phyloP scores from a whole-genome alignment of 2,797 vertebrate species.

The Platalea minor region DNA sequence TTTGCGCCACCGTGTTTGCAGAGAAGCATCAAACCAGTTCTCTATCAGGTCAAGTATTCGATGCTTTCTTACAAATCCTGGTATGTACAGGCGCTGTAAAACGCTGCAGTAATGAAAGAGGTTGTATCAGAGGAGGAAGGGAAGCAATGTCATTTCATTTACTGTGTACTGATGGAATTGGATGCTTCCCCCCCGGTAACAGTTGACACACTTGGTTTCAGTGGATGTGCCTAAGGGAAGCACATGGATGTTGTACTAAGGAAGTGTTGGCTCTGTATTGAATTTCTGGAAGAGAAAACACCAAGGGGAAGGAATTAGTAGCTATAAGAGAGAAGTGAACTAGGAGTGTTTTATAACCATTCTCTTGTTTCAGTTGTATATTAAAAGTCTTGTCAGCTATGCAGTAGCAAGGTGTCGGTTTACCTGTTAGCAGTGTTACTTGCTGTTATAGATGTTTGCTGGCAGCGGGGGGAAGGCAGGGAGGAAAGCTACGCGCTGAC shows the following conservation, averaged over 20 bases:
- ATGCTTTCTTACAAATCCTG: background rate
- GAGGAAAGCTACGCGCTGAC: background rate
- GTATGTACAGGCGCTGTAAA: background rate
- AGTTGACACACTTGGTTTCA: background rate
- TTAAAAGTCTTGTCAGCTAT: slow-evolving; percentile 10
- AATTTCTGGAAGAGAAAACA: background rate
- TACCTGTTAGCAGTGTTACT: slow-evolving; percentile 17
- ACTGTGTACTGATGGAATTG: background rate
- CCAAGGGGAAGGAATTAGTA: background rate
- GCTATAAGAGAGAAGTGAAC: background rate
- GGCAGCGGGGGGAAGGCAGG: background rate
- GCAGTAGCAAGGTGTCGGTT: slow-evolving; percentile 29
- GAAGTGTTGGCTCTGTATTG: background rate
- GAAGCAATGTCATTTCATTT: background rate
- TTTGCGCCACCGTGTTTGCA: background rate
- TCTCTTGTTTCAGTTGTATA: slow-evolving; percentile 50
- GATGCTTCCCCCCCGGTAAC: background rate
- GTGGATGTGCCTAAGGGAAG: background rate
- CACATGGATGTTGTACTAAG: background rate
- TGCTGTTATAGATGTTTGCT: slow-evolving; percentile 22
- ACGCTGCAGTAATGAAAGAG: background rate
- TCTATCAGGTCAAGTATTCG: background rate
- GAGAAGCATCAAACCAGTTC: background rate
- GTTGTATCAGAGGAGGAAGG: background rate
- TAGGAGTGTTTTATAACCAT: slow-evolving; percentile 17